Percentiles rank a stretch among this genome's conserved stretches.
Evolutionary conservation across 1,140 invertebrate species (phyloP).

Genomic region (Pseudomyrmex concolor): DNA sequence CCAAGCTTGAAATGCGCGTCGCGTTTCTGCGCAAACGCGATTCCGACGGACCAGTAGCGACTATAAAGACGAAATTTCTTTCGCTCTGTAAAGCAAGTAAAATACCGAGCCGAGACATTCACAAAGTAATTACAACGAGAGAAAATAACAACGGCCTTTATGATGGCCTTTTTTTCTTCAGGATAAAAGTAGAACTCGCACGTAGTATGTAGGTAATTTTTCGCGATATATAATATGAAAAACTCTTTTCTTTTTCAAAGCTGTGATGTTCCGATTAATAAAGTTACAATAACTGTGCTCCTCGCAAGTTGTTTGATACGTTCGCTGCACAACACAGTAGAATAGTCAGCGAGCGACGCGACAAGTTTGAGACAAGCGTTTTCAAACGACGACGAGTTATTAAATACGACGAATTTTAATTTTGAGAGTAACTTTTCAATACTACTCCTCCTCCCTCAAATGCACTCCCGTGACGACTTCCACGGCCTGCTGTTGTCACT

Average conservation of each 20-base stretch:
- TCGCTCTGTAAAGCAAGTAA: slow-evolving; percentile 22
- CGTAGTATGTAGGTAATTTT: neutral
- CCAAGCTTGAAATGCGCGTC: slow-evolving; percentile 33
- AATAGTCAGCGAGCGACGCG: no score
- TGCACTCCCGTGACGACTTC: slow-evolving; percentile 12
- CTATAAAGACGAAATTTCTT: slow-evolving; percentile 37
- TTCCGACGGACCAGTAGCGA: slow-evolving; percentile 22
- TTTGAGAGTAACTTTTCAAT: slow-evolving; percentile 72
- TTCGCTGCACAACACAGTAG: no score
- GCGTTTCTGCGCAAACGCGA: slow-evolving; percentile 8
- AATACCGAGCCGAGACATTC: slow-evolving; percentile 31
- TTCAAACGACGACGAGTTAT: slow-evolving; percentile 49
- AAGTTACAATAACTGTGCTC: neutral
- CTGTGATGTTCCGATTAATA: neutral
- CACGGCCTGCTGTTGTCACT: slow-evolving; percentile 74
- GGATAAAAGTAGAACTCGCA: neutral
- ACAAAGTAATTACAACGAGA: slow-evolving; percentile 32
- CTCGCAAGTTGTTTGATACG: neutral
- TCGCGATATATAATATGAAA: no score
- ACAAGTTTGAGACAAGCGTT: slow-evolving; percentile 19
- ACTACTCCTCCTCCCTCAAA: neutral
- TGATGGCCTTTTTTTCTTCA: neutral
- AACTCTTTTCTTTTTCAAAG: neutral
- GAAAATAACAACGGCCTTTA: neutral
- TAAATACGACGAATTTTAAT: slow-evolving; percentile 72